Evolutionary conservation across 2,888 invertebrate genomes (phyloP).

Genomic region (Diplolepis rosae): DNA sequence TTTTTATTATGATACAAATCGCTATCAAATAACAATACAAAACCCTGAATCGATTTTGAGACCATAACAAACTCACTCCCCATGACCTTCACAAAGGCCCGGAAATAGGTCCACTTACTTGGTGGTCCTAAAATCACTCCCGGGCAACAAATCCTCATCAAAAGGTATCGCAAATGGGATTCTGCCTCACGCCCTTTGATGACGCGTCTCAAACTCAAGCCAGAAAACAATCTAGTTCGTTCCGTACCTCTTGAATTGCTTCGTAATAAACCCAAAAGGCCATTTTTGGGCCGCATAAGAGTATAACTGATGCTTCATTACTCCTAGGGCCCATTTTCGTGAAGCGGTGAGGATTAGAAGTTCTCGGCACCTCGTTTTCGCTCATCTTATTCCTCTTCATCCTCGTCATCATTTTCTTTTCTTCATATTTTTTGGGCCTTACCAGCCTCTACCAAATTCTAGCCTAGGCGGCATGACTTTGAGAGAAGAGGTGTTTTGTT

Average conservation of each 20-base stretch:
- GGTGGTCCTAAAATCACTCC: neutral
- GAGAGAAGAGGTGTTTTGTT: constrained; percentile 59
- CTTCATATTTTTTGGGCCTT: constrained; percentile 31
- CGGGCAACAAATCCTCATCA: too few relatives aligned
- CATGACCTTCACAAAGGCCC: neutral
- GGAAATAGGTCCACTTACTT: neutral
- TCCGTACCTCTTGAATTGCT: neutral
- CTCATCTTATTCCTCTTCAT: constrained; percentile 16
- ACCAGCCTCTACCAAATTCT: constrained; percentile 17
- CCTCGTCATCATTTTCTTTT: constrained; percentile 40
- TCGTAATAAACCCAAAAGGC: neutral
- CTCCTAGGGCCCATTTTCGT: constrained; percentile 53
- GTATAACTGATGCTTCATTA: constrained; percentile 55
- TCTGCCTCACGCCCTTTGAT: neutral
- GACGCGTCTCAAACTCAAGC: neutral
- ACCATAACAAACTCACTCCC: too few relatives aligned
- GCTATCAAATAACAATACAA: too few relatives aligned
- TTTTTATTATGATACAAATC: too few relatives aligned
- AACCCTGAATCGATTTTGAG: too few relatives aligned
- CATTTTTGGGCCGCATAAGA: neutral
- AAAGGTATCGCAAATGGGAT: neutral
- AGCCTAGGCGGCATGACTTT: neutral
- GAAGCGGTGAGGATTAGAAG: constrained; percentile 46
- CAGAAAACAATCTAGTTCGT: neutral
- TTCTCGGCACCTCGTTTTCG: constrained; percentile 38